Evolutionary conservation across 2,797 vertebrate genomes (phyloP).

Genomic region (Glyptemys insculpta): DNA sequence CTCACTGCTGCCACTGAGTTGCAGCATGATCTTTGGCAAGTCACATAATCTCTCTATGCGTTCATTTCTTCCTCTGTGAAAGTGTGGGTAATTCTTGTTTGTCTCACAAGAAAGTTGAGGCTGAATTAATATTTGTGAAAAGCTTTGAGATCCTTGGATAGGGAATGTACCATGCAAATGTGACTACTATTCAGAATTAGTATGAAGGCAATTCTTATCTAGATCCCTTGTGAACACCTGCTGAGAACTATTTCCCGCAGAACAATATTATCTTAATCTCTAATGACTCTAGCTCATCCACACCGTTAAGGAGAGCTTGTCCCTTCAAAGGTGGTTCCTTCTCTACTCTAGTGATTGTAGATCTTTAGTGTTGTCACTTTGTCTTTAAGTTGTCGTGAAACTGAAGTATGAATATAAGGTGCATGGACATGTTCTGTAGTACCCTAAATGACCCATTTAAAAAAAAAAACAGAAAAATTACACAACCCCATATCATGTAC

Average conservation of each 20-base stretch:
- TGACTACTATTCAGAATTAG: background rate
- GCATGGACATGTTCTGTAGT: background rate
- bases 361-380: background rate
- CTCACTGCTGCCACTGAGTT: background rate
- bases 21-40: background rate
- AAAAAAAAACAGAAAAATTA: constrained; percentile 22
- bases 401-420: background rate
- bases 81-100: background rate
- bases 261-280: background rate
- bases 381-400: background rate
- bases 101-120: background rate
- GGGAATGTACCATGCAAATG: background rate
- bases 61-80: background rate
- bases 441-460: background rate
- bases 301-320: background rate
- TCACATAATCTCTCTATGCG: background rate
- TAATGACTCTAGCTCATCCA: background rate
- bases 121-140: background rate
- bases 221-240: background rate
- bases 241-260: background rate
- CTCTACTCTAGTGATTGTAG: background rate
- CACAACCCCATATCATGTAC: background rate
- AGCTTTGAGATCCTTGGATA: background rate
- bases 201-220: background rate
- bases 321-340: background rate